Conservation (phyloP, 2,888 invertebrate genomes). For the Idaea biselata region DNA sequence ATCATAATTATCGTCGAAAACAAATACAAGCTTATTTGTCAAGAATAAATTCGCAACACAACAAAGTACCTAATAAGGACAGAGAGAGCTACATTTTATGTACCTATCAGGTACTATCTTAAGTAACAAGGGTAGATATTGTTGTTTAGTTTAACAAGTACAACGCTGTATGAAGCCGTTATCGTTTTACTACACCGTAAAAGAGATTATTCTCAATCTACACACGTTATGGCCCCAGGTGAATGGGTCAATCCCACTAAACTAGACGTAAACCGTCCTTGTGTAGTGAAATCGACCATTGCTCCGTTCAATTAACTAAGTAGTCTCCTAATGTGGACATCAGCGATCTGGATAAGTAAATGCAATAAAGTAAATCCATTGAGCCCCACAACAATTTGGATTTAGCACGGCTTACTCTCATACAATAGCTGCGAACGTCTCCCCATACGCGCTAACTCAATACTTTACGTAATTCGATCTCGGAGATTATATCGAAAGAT, state of each 20-base stretch:
- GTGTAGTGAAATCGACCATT: slow-evolving; percentile 25
- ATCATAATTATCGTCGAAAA: no score
- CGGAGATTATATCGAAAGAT: background rate
- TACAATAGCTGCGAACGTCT: slow-evolving; percentile 53
- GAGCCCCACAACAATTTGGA: slow-evolving; percentile 56
- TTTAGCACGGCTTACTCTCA: slow-evolving; percentile 63
- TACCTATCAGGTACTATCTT: background rate
- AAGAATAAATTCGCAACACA: background rate
- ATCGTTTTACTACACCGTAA: slow-evolving; percentile 14
- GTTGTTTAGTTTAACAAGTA: slow-evolving; percentile 5
- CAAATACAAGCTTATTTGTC: background rate
- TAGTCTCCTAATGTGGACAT: slow-evolving; percentile 53
- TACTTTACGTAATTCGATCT: slow-evolving; percentile 23
- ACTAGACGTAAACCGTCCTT: slow-evolving; percentile 27
- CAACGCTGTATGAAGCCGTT: slow-evolving; percentile 6
- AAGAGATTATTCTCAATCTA: slow-evolving; percentile 21
- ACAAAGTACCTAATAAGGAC: background rate
- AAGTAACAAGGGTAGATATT: background rate
- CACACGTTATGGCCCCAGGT: slow-evolving; percentile 19
- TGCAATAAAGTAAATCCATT: slow-evolving; percentile 71
- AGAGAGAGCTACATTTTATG: background rate
- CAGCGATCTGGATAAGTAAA: slow-evolving; percentile 63
- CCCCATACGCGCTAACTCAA: slow-evolving; percentile 39
- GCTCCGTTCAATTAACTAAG: slow-evolving; percentile 61
- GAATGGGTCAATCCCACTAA: slow-evolving; percentile 22